phyloP scores from a whole-genome alignment of 2,888 invertebrate genomes.

The Sarcophaga subvicina region DNA sequence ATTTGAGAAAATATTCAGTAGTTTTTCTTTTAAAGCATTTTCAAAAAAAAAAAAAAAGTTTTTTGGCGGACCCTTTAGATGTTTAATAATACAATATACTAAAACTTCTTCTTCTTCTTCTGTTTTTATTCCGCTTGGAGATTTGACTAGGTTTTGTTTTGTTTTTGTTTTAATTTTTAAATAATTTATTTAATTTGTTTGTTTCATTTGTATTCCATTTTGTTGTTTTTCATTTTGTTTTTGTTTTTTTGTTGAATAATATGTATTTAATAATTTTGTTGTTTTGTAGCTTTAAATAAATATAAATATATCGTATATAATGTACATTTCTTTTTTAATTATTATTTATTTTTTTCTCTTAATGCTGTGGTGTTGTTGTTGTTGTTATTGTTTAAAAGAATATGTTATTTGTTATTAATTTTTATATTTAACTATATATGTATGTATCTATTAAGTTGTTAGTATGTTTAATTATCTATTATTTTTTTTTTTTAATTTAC shows the following conservation, averaged over 20 bases:
- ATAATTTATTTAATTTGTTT: constrained; percentile 18
- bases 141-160: constrained; percentile 57
- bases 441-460: constrained; percentile 30
- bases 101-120: background rate
- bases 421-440: constrained; percentile 22
- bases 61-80: no score
- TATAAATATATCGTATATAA: background rate
- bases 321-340: background rate
- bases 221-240: constrained; percentile 13
- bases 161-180: background rate
- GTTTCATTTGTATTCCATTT: background rate
- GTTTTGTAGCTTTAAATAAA: constrained; percentile 11
- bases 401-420: constrained; percentile 1
- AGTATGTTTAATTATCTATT: constrained; percentile 1
- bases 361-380: background rate
- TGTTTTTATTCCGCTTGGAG: constrained; percentile 42
- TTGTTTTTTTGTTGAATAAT: background rate
- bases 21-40: no score
- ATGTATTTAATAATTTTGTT: constrained; percentile 48
- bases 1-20: no score
- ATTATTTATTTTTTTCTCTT: constrained; percentile 12
- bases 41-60: no score
- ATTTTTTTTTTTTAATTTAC: background rate
- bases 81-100: background rate
- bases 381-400: constrained; percentile 3